phyloP scores from a whole-genome alignment of 2,888 invertebrate genomes.

The Limnephilus lunatus region DNA sequence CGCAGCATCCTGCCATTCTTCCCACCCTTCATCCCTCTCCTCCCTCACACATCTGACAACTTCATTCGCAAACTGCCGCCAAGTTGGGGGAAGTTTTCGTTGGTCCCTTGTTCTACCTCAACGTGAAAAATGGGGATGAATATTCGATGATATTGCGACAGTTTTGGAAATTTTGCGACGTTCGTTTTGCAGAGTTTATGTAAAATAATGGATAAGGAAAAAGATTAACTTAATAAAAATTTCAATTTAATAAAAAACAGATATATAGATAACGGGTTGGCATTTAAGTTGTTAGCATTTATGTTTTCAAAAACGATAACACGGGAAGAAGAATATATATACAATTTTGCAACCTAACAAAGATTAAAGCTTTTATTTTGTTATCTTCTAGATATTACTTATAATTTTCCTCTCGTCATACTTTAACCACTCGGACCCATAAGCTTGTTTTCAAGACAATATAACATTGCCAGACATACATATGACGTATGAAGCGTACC shows the following conservation, averaged over 20 bases:
- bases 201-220: background rate
- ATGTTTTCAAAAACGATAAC: no score
- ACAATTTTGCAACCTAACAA: no score
- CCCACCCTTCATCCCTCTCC: background rate
- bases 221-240: no score
- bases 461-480: no score
- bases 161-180: background rate
- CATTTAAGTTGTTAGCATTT: no score
- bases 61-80: slow-evolving; percentile 21
- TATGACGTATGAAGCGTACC: no score
- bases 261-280: background rate
- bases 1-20: background rate
- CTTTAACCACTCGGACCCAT: no score
- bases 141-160: slow-evolving; percentile 23
- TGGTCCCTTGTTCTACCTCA: background rate
- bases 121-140: slow-evolving; percentile 32
- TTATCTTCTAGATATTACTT: no score
- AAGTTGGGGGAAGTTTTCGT: slow-evolving; percentile 7
- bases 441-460: no score
- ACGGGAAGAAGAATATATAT: no score
- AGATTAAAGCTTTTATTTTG: no score
- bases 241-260: background rate
- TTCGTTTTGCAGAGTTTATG: background rate
- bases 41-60: background rate
- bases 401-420: no score